These are phyloP conservation scores for Brachypodius melanocephalos DNA, from an alignment of 2,113 vertebrate genomes.

Conservation along the genomic window DNA sequence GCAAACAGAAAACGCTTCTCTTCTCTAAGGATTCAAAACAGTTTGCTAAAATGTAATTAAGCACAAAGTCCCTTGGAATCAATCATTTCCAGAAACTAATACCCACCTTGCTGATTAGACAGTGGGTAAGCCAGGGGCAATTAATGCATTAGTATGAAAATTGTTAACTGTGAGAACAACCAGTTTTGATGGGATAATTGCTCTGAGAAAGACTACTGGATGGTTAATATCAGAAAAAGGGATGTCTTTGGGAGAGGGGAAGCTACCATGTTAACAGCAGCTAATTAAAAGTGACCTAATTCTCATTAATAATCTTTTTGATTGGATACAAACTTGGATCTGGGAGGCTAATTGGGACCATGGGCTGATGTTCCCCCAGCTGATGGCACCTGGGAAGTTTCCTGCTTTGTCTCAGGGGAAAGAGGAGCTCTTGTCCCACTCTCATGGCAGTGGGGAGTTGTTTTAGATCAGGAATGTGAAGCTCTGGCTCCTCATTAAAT, in stretches of 20 bases:
- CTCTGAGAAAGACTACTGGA: not conserved
- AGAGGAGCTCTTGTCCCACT: not conserved
- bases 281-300: conserved; percentile 61
- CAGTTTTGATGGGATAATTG: conserved; percentile 46
- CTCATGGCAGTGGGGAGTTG: rapidly evolving
- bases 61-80: conserved; percentile 73
- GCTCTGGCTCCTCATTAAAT: rapidly evolving
- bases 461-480: not conserved
- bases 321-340: not conserved
- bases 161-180: conserved; percentile 21
- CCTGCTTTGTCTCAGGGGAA: not conserved
- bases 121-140: conserved; percentile 62
- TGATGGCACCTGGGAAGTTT: not conserved
- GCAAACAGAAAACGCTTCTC: conserved; percentile 45
- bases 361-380: not conserved
- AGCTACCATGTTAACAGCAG: not conserved
- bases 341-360: not conserved
- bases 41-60: conserved; percentile 75
- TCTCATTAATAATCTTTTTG: conserved; percentile 10
- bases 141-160: conserved; percentile 49
- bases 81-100: conserved; percentile 71
- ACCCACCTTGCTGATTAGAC: conserved; percentile 70
- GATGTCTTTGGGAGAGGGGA: not conserved
- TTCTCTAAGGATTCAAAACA: conserved; percentile 67
- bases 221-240: not conserved